phyloP scores from a whole-genome alignment of 1,140 invertebrate genomes.

The Papilio xuthus region DNA sequence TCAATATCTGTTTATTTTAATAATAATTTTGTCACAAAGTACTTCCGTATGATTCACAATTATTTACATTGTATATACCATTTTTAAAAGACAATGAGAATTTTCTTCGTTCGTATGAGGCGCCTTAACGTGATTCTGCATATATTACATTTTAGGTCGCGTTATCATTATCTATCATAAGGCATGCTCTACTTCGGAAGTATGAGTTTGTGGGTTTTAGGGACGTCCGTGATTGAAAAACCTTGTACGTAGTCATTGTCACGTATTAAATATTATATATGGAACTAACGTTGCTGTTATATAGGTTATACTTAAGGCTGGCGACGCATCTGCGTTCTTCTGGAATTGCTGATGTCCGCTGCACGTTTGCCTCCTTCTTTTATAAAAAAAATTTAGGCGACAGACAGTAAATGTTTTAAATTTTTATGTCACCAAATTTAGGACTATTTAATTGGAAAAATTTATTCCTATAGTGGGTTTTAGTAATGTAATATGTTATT shows the following conservation, averaged over 20 bases:
- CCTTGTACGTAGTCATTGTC: constrained; percentile 3
- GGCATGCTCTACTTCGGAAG: not conserved
- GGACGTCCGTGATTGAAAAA: not conserved
- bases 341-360: no score
- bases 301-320: not conserved
- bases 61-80: no score
- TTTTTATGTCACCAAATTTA: not conserved
- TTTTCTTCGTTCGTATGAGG: not conserved
- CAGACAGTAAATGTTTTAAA: not conserved
- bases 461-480: no score
- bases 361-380: no score
- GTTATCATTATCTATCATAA: not conserved
- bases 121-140: not conserved
- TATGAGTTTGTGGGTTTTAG: not conserved
- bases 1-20: no score
- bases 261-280: constrained; percentile 8
- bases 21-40: no score
- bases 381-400: no score
- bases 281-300: not conserved
- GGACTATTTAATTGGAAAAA: no score
- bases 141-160: not conserved
- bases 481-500: no score
- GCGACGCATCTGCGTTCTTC: no score
- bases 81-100: not conserved
- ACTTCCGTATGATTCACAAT: no score